These are phyloP conservation scores for Amorpha juglandis DNA, from an alignment of 2,888 invertebrate species.

Conservation along the genomic window DNA sequence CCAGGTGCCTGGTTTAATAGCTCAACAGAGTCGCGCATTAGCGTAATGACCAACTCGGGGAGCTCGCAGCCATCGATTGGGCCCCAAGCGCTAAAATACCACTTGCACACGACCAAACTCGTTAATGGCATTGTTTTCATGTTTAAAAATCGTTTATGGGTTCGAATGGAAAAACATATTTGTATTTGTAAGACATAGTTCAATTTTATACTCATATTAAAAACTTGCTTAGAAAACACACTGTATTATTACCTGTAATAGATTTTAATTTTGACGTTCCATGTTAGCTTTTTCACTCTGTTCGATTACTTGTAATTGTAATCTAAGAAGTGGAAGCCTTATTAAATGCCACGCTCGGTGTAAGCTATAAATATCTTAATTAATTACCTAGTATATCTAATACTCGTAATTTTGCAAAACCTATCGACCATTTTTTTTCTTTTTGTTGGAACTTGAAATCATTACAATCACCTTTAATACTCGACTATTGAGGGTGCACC, in stretches of 20 bases:
- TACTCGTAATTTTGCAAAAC: neutral
- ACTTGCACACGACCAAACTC: constrained; percentile 33
- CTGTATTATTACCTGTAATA: neutral
- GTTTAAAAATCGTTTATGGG: neutral
- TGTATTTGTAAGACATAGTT: neutral
- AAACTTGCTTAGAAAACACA: neutral
- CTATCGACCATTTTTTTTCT: neutral
- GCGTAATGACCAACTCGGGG: constrained; percentile 61
- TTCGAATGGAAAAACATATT: neutral
- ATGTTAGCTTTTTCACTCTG: neutral
- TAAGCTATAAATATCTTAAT: constrained; percentile 1
- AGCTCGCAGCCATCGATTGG: constrained; percentile 42
- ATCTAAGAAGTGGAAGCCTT: neutral
- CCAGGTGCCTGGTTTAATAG: constrained; percentile 72
- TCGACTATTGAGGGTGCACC: neutral
- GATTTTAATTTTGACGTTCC: neutral
- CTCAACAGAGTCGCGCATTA: constrained; percentile 71
- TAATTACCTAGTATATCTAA: neutral
- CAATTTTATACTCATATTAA: neutral
- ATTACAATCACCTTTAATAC: neutral
- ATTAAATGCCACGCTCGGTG: neutral
- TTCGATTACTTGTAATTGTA: neutral
- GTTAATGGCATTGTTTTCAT: constrained; percentile 11
- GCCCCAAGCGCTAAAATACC: constrained; percentile 52
- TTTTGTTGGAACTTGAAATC: neutral